Percentiles rank a stretch among this genome's conserved stretches.
Conservation (phyloP, 2,888 invertebrate genomes). For the Gisinianus flammeolus region DNA sequence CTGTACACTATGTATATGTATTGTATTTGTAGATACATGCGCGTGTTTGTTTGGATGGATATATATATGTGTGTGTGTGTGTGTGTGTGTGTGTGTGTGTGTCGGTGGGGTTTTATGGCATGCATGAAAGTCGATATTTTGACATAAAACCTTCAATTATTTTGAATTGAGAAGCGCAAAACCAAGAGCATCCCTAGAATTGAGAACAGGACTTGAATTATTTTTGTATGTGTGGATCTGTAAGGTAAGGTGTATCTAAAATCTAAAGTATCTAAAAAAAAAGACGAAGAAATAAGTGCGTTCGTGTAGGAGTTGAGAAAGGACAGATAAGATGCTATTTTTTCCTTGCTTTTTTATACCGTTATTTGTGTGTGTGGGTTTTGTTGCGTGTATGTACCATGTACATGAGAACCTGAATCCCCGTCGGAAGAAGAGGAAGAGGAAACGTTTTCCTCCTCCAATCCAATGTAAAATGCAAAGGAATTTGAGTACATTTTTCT, state of each 20-base stretch:
- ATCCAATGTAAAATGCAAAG: not conserved
- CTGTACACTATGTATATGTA: not conserved
- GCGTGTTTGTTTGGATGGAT: no score
- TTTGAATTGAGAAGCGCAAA: slow-evolving; percentile 27
- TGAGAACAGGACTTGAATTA: not conserved
- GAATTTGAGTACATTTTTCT: not conserved
- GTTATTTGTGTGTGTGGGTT: not conserved
- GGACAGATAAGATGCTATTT: not conserved
- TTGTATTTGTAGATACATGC: no score
- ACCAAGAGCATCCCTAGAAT: not conserved
- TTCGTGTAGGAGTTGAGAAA: not conserved
- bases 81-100: no score
- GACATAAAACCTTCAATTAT: slow-evolving; percentile 46
- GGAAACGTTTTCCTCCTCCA: not conserved
- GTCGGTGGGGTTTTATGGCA: no score
- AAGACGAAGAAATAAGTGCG: not conserved
- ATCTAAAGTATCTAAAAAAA: not conserved
- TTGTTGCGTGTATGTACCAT: not conserved
- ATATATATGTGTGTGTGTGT: no score
- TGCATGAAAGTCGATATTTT: slow-evolving; percentile 25
- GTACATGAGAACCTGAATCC: not conserved
- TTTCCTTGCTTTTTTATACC: not conserved
- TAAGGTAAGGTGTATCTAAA: no score
- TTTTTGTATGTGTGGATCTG: no score
- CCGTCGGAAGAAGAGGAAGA: not conserved